Percentiles rank a stretch among this genome's conserved stretches.
Evolutionary conservation across 53 echinoderm and acorn worm genomes (phyloP).

Genomic region (Mesocentrotus franciscanus): DNA sequence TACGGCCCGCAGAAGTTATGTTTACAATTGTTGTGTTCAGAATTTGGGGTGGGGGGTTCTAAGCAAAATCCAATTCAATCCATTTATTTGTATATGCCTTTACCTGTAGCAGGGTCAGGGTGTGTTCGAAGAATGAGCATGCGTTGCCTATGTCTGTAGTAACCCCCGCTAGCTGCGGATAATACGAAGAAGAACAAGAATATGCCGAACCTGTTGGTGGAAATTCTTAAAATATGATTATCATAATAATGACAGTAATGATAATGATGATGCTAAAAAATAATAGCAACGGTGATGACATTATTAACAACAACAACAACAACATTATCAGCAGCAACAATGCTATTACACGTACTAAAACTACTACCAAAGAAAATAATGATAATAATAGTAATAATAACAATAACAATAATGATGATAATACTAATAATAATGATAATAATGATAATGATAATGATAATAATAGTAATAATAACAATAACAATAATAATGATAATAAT

Average conservation of each 20-base stretch:
- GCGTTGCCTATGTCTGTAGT: slow-evolving; percentile 70
- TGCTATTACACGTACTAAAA: not conserved
- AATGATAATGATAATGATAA: too few relatives aligned
- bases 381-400: too few relatives aligned
- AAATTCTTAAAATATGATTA: not conserved
- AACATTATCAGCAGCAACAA: too few relatives aligned
- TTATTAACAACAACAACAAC: not conserved
- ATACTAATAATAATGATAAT: too few relatives aligned
- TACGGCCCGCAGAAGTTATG: too few relatives aligned
- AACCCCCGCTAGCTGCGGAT: slow-evolving; percentile 67
- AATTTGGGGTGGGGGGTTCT: not conserved
- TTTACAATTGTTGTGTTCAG: too few relatives aligned
- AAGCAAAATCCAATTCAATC: not conserved
- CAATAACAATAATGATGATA: too few relatives aligned
- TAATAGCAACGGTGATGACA: too few relatives aligned
- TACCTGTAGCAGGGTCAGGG: slow-evolving; percentile 45
- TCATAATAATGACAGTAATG: too few relatives aligned
- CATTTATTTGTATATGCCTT: not conserved
- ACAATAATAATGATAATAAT: too few relatives aligned
- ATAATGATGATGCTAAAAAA: too few relatives aligned
- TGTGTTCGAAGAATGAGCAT: slow-evolving; percentile 8
- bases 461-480: too few relatives aligned
- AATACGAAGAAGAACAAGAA: slow-evolving; percentile 70
- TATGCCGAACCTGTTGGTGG: slow-evolving; percentile 67
- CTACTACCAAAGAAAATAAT: not conserved